Evolutionary conservation across 2,888 invertebrate genomes (phyloP).

Genomic region (Acrobasis repandana): DNA sequence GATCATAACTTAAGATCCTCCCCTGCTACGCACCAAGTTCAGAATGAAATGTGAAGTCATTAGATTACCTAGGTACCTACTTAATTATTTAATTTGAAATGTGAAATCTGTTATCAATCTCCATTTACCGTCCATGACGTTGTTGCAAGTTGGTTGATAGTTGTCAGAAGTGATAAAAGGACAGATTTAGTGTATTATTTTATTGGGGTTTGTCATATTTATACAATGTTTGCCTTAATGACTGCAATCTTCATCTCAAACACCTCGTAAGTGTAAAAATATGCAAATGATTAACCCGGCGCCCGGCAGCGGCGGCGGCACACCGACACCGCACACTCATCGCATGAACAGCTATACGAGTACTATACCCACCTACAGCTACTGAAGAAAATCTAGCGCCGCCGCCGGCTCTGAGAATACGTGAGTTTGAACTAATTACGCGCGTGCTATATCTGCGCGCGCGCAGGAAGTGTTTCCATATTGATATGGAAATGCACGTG

Average conservation of each 20-base stretch:
- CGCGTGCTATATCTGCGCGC: constrained; percentile 62
- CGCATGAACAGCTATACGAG: constrained; percentile 25
- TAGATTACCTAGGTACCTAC: too few species aligned
- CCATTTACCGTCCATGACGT: too few species aligned
- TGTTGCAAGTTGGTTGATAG: not conserved
- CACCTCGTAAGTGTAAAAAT: constrained; percentile 15
- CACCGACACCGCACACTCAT: too few species aligned
- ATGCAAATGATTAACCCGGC: constrained; percentile 16
- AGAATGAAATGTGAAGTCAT: too few species aligned
- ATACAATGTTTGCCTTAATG: constrained; percentile 2
- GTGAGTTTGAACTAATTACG: constrained; percentile 52
- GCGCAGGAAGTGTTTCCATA: constrained; percentile 47
- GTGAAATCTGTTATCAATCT: too few species aligned
- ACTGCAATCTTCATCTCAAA: constrained; percentile 10
- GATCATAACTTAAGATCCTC: too few species aligned
- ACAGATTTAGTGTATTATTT: not conserved
- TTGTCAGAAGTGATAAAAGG: not conserved
- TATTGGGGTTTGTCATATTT: not conserved
- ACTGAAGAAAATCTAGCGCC: constrained; percentile 47
- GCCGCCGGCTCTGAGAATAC: constrained; percentile 49
- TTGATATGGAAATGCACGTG: constrained; percentile 36
- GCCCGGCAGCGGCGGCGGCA: constrained; percentile 12
- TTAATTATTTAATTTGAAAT: too few species aligned
- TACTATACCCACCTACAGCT: constrained; percentile 24
- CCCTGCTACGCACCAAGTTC: too few species aligned